A percentile compares a stretch with the other conserved stretches of the same genome.
Evolutionary conservation across 1,140 invertebrate species (phyloP).

Genomic region (Tribolium castaneum): DNA sequence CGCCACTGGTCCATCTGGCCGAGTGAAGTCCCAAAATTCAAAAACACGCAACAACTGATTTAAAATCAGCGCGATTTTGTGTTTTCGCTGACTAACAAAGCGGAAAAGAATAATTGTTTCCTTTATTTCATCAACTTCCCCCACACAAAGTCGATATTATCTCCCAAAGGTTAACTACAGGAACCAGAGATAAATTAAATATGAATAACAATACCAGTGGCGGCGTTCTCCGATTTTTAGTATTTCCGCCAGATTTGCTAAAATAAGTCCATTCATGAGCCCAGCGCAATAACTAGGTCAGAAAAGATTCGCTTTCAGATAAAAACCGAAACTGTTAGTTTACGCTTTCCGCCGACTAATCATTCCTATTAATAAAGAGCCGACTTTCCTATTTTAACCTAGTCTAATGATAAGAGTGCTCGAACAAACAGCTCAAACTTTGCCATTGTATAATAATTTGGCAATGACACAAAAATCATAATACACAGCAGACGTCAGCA

Average conservation of each 20-base stretch:
- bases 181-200: constrained; percentile 33
- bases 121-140: constrained; percentile 35
- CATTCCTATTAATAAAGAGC: neutral
- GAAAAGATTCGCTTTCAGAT: constrained; percentile 34
- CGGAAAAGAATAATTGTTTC: constrained; percentile 42
- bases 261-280: constrained; percentile 15
- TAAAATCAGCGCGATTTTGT: constrained; percentile 15
- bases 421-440: constrained; percentile 2
- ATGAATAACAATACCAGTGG: constrained; percentile 19
- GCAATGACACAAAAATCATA: constrained; percentile 38
- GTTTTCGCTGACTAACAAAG: constrained; percentile 32
- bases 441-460: constrained; percentile 35
- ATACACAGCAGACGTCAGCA: constrained; percentile 20
- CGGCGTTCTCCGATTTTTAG: neutral
- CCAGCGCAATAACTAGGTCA: constrained; percentile 15
- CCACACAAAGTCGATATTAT: constrained; percentile 12
- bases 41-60: neutral
- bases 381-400: constrained; percentile 5
- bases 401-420: constrained; percentile 2
- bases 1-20: constrained; percentile 20
- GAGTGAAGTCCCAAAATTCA: neutral
- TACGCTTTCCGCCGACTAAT: constrained; percentile 33
- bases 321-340: neutral
- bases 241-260: neutral
- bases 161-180: constrained; percentile 30